Base-by-base conservation (phyloP, 2,888 invertebrate genomes). In the Dilophus febrilis region DNA sequence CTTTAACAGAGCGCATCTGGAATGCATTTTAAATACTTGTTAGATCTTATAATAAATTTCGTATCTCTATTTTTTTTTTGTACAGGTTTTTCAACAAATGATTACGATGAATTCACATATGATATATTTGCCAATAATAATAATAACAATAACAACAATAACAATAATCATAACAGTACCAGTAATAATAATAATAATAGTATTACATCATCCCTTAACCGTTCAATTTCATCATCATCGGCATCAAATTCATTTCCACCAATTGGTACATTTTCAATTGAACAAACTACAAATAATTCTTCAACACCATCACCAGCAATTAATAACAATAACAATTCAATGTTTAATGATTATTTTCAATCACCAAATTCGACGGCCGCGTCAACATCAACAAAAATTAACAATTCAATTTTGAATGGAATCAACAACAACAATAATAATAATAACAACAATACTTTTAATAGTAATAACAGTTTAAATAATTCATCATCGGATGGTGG, bases 401-500 rank as follows among this genome's bases (percentile, higher is more conserved):
- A n/a, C n/a, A n/a, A n/a, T n/a, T n/a, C n/a, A n/a, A n/a, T n/a
- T n/a, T n/a, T n/a, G n/a, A 40, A 40, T 28, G 29, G 35, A 27
- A 27, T 26, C 12, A 18, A 27, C 7, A 17, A 14, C 11, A 10
- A 26, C 32, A 57, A 58, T 41, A 67, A 69, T 35, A 37, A 32
- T 13, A 41, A 40, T 31, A 56, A 57, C 54, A 56, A 63, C 53
- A 66, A 72, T 54, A 61, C 71, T 51, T 70, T 68, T 48, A 70
- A 74, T 48, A 68, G 71, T 43, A 78, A 73, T 61, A 72, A 78
- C n/a, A n/a, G n/a, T n/a, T n/a, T n/a, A n/a, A n/a, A n/a, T n/a
- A n/a, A n/a, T n/a, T n/a, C n/a, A n/a, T n/a, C n/a, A n/a, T n/a
- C n/a, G n/a, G n/a, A n/a, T n/a, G n/a, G n/a, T n/a, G n/a, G n/a